phyloP scores from a whole-genome alignment of 2,113 vertebrate genomes.

The Bostrychus sinensis region DNA sequence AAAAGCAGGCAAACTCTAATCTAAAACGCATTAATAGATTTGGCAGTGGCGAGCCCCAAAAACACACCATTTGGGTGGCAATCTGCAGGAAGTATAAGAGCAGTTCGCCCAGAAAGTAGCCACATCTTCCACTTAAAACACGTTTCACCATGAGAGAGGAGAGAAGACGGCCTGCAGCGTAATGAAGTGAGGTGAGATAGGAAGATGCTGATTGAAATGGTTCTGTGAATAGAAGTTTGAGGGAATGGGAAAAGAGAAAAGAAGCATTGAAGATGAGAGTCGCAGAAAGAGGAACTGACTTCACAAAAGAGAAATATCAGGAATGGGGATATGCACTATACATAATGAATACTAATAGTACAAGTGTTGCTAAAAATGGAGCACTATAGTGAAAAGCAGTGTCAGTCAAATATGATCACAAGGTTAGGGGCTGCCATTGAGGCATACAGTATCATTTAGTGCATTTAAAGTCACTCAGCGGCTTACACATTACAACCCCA shows the following conservation, averaged over 20 bases:
- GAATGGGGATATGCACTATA: neutral
- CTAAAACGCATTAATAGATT: slow-evolving; percentile 27
- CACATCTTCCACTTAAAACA: slow-evolving; percentile 35
- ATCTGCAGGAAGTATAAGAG: slow-evolving; percentile 29
- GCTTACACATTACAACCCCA: too few relatives aligned
- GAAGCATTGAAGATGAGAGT: slow-evolving; percentile 18
- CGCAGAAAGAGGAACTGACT: slow-evolving; percentile 9
- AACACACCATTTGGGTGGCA: slow-evolving; percentile 22
- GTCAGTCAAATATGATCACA: too few relatives aligned
- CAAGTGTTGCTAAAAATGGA: too few relatives aligned
- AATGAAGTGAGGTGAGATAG: slow-evolving; percentile 28
- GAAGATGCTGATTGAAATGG: slow-evolving; percentile 50
- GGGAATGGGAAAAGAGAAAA: slow-evolving; percentile 7
- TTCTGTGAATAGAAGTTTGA: slow-evolving; percentile 27
- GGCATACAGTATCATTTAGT: too few relatives aligned
- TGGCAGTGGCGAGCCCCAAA: slow-evolving; percentile 20
- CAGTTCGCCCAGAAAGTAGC: slow-evolving; percentile 1
- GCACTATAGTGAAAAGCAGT: too few relatives aligned
- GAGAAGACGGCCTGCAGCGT: neutral
- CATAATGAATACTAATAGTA: too few relatives aligned
- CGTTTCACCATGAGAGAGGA: slow-evolving; percentile 17
- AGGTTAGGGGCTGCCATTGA: too few relatives aligned
- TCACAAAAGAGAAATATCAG: slow-evolving; percentile 8
- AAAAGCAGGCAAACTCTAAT: slow-evolving; percentile 22
- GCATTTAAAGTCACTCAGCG: too few relatives aligned